Evolutionary conservation across 2,888 invertebrate genomes (phyloP).

Genomic region (Hydraecia micacea): DNA sequence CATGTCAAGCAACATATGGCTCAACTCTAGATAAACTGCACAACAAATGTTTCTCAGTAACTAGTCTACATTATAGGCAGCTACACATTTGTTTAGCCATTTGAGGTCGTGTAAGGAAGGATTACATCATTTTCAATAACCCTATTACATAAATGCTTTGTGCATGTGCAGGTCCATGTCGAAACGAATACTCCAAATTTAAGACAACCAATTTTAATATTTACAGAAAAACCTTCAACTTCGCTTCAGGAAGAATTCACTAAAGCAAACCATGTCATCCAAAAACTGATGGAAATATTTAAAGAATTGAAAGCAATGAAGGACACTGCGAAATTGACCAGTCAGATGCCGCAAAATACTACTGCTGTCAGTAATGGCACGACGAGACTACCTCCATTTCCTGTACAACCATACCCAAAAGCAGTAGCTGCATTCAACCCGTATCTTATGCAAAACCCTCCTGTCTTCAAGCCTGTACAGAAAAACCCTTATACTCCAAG

Average conservation of each 20-base stretch:
- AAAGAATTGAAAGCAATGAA: constrained; percentile 74
- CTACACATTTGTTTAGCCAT: not conserved
- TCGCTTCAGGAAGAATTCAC: constrained; percentile 46
- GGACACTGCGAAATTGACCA: constrained; percentile 53
- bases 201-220: constrained; percentile 1
- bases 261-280: constrained; percentile 67
- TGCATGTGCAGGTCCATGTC: not conserved
- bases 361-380: not conserved
- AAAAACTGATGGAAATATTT: constrained; percentile 76
- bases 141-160: not conserved
- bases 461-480: not conserved
- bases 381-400: not conserved
- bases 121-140: not conserved
- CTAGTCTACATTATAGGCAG: not conserved
- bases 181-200: not conserved
- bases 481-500: constrained; percentile 8
- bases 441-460: constrained; percentile 25
- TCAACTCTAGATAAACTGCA: not conserved
- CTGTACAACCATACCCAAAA: not conserved
- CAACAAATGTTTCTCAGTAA: not conserved
- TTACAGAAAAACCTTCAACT: constrained; percentile 59
- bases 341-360: constrained; percentile 3
- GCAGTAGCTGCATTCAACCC: constrained; percentile 23
- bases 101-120: not conserved
- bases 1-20: not conserved